A percentile compares a stretch with the other conserved stretches of the same genome.
Evolutionary conservation across 2,888 invertebrate genomes (phyloP).

Genomic region (Unio pictorum): DNA sequence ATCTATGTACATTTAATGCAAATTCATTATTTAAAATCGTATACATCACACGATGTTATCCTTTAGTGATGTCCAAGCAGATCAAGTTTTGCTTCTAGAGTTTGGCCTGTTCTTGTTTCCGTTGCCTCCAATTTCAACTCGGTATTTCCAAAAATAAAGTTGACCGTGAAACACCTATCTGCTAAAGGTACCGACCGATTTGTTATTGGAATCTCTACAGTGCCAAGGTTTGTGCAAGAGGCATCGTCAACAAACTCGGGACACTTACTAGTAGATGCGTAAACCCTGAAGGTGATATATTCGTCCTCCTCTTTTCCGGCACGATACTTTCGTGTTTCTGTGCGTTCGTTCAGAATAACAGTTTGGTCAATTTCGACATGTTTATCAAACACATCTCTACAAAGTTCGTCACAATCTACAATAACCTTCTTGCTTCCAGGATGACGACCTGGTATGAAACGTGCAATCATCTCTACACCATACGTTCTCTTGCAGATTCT

Average conservation of each 20-base stretch:
- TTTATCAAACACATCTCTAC: neutral
- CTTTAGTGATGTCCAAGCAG: conserved; percentile 4
- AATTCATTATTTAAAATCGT: too few species aligned
- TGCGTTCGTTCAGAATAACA: conserved; percentile 9
- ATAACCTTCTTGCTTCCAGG: conserved; percentile 23
- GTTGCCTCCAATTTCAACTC: conserved; percentile 30
- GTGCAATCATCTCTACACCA: neutral
- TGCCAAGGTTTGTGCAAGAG: too few species aligned
- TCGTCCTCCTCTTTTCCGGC: conserved; percentile 16
- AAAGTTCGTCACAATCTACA: conserved; percentile 14
- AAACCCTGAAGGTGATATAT: conserved; percentile 18
- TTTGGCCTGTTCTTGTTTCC: conserved; percentile 17
- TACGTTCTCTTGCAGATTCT: too few species aligned
- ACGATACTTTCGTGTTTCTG: conserved; percentile 13
- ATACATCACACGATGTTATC: too few species aligned
- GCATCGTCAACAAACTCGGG: conserved; percentile 5
- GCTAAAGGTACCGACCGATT: too few species aligned
- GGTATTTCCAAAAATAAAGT: conserved; percentile 38
- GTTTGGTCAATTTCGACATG: too few species aligned
- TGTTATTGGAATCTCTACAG: too few species aligned
- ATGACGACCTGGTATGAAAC: conserved; percentile 19
- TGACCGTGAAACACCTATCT: conserved; percentile 11
- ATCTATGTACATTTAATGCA: neutral
- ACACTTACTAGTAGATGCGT: conserved; percentile 19
- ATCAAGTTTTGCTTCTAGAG: conserved; percentile 22